phyloP scores from a whole-genome alignment of 2,113 vertebrate species.

The Fregata magnificens region DNA sequence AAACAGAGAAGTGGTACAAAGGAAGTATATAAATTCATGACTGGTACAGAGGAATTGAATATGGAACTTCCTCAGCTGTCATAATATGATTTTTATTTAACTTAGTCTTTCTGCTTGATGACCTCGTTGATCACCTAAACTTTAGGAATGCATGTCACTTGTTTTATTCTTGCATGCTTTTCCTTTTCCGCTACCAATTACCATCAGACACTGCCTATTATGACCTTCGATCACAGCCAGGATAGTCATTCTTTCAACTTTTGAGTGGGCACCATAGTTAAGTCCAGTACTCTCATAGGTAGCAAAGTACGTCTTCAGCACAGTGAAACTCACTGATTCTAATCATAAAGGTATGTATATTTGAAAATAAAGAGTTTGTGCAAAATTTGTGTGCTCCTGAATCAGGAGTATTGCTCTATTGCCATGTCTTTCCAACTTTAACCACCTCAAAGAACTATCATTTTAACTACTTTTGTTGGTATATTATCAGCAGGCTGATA shows the following conservation, averaged over 20 bases:
- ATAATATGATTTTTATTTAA: neutral
- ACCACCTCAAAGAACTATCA: neutral
- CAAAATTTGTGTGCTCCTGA: neutral
- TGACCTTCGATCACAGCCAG: neutral
- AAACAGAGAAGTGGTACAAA: neutral
- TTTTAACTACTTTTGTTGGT: neutral
- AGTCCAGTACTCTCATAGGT: neutral
- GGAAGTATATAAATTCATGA: neutral
- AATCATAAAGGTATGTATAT: neutral
- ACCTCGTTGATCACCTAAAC: neutral
- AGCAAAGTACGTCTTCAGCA: neutral
- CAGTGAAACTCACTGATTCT: neutral
- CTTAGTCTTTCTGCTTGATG: neutral
- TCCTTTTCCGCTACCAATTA: neutral
- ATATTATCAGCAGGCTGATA: neutral
- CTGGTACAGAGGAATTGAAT: neutral
- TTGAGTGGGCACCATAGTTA: neutral
- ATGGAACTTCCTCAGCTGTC: neutral
- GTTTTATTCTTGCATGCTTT: neutral
- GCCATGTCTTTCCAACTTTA: neutral
- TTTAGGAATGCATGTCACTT: neutral
- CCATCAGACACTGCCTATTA: neutral
- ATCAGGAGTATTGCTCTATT: neutral
- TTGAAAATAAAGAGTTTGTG: neutral
- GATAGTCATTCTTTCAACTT: neutral